Percentiles rank a stretch among this genome's conserved stretches.
phyloP scores from a whole-genome alignment of 1,140 invertebrate genomes.

The Pseudomyrmex flavicornis region DNA sequence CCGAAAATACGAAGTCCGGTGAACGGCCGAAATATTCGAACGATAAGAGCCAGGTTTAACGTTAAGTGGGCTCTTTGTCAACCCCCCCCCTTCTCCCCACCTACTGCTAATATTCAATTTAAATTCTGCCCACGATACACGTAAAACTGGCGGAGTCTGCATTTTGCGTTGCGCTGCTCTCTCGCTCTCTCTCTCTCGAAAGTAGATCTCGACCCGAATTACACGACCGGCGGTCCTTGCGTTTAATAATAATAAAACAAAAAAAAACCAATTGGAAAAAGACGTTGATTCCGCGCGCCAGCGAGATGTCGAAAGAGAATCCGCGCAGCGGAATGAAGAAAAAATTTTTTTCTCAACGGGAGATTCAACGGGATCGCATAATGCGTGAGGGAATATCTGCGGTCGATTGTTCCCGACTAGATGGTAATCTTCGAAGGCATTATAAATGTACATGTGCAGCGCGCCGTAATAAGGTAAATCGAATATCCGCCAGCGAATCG shows the following conservation, averaged over 20 bases:
- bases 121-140: constrained; percentile 69
- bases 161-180: constrained; percentile 32
- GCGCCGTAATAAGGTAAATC: constrained; percentile 54
- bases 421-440: neutral
- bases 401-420: constrained; percentile 22
- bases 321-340: neutral
- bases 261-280: constrained; percentile 21
- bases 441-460: constrained; percentile 35
- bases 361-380: constrained; percentile 21
- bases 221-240: constrained; percentile 15
- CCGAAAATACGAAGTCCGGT: neutral
- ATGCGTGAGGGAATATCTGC: neutral
- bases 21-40: constrained; percentile 43
- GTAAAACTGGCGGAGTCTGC: constrained; percentile 61
- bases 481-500: constrained; percentile 48
- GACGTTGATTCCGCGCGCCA: neutral
- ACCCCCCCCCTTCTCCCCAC: neutral
- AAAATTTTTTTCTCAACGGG: constrained; percentile 12
- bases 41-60: constrained; percentile 47
- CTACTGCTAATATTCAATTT: constrained; percentile 70
- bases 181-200: neutral
- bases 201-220: constrained; percentile 44
- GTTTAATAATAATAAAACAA: constrained; percentile 54
- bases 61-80: constrained; percentile 60
- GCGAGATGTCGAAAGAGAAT: neutral